phyloP scores from a whole-genome alignment of 2,888 invertebrate species.

The Pristionchus entomophagus region DNA sequence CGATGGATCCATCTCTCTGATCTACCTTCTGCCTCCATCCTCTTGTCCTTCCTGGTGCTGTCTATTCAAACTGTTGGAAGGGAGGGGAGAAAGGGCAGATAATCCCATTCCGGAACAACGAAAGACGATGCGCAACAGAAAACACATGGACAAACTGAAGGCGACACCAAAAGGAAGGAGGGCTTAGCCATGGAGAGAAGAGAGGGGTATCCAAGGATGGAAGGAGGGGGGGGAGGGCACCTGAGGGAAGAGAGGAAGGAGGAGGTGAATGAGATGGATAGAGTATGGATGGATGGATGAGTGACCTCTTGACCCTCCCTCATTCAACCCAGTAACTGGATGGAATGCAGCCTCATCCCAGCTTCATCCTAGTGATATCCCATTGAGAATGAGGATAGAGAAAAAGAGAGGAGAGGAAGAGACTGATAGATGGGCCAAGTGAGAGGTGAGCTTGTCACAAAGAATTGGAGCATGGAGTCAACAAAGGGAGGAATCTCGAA shows the following conservation, averaged over 20 bases:
- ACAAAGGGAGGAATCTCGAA: conserved; percentile 14
- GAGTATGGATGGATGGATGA: conserved; percentile 27
- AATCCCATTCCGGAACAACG: conserved; percentile 39
- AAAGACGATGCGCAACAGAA: background rate
- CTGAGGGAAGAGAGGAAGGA: background rate
- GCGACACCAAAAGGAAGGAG: background rate
- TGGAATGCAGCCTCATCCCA: conserved; percentile 17
- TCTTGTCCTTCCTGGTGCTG: background rate
- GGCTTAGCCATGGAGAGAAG: conserved; percentile 15
- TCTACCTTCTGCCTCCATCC: background rate
- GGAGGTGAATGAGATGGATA: conserved; percentile 7
- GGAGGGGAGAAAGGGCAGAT: background rate
- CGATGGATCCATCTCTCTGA: too few relatives aligned
- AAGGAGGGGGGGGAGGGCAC: too few relatives aligned
- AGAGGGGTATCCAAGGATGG: conserved; percentile 12
- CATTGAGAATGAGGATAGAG: background rate
- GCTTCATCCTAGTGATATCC: conserved; percentile 28
- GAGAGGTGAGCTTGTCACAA: background rate
- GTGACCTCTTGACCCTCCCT: conserved; percentile 25
- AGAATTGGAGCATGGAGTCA: background rate
- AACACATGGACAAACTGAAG: conserved; percentile 34
- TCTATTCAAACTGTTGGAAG: background rate
- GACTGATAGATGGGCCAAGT: conserved; percentile 16
- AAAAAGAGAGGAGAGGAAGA: background rate
- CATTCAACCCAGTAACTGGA: conserved; percentile 17